A percentile compares a stretch with the other conserved stretches of the same genome.
phyloP scores from a whole-genome alignment of 2,113 vertebrate species.

The Nymphicus hollandicus region DNA sequence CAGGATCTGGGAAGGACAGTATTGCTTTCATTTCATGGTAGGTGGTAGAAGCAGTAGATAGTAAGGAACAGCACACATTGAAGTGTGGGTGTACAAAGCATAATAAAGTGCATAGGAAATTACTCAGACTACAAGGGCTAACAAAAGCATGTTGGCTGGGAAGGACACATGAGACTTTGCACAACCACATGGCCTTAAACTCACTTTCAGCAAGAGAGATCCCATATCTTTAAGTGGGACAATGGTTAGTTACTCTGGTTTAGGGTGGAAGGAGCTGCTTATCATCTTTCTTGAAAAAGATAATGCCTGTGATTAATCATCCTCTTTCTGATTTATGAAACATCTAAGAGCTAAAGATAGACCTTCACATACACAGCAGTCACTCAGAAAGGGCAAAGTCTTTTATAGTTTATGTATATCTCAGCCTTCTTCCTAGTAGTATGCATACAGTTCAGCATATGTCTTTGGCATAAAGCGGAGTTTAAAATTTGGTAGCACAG shows the following conservation, averaged over 20 bases:
- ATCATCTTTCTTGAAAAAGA: background rate
- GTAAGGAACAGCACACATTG: background rate
- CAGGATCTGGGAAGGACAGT: background rate
- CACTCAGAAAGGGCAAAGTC: background rate
- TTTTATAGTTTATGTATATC: background rate
- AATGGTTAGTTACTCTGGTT: background rate
- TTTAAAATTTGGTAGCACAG: background rate
- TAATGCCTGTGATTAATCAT: background rate
- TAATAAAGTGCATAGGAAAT: background rate
- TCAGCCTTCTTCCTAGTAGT: background rate
- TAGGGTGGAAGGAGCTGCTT: background rate
- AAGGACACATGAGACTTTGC: background rate
- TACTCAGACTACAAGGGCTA: background rate
- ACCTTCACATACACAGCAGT: background rate
- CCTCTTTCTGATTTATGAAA: background rate
- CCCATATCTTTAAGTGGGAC: background rate
- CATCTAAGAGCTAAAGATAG: background rate
- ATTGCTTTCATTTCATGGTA: background rate
- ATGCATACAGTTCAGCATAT: background rate
- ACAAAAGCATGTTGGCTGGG: background rate
- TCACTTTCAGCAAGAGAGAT: background rate
- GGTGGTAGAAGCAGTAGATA: background rate
- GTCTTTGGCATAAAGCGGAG: background rate
- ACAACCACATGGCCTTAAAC: background rate
- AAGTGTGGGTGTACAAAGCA: background rate